Conservation (phyloP, 2,113 vertebrate genomes). For the Trogon melanurus region DNA sequence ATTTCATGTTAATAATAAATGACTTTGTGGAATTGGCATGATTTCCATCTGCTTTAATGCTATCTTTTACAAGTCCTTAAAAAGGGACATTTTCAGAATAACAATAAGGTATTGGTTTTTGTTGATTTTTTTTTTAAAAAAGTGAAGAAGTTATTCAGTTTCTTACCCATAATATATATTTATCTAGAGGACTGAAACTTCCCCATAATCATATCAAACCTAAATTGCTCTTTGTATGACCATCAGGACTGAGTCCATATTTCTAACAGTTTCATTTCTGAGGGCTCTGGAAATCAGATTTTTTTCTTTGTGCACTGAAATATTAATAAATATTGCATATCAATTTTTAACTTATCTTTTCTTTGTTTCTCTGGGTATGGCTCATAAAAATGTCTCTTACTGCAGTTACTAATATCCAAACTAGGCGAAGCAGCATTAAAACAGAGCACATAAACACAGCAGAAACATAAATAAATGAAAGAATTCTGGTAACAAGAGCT, state of each 20-base stretch:
- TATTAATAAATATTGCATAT: background rate
- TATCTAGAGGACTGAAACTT: background rate
- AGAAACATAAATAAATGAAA: constrained; percentile 28
- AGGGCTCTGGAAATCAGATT: background rate
- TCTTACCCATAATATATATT: background rate
- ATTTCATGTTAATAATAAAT: background rate
- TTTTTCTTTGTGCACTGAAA: background rate
- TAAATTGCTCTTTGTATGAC: background rate
- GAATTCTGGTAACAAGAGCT: background rate
- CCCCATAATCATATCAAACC: background rate
- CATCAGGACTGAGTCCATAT: background rate
- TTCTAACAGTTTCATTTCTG: background rate
- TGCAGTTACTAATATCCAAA: background rate
- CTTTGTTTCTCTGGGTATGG: background rate
- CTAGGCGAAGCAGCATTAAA: background rate
- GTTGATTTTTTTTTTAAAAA: too few species aligned
- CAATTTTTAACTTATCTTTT: background rate
- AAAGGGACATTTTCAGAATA: background rate
- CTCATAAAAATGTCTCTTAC: background rate
- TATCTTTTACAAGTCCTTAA: background rate
- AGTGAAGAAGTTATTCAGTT: background rate
- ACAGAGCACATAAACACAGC: background rate
- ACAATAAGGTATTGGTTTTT: background rate
- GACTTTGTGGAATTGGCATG: background rate
- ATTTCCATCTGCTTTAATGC: background rate